Percentiles rank a stretch among this genome's conserved stretches.
Evolutionary conservation across 2,113 vertebrate genomes (phyloP).

Genomic region (Herpetotheres cachinnans): DNA sequence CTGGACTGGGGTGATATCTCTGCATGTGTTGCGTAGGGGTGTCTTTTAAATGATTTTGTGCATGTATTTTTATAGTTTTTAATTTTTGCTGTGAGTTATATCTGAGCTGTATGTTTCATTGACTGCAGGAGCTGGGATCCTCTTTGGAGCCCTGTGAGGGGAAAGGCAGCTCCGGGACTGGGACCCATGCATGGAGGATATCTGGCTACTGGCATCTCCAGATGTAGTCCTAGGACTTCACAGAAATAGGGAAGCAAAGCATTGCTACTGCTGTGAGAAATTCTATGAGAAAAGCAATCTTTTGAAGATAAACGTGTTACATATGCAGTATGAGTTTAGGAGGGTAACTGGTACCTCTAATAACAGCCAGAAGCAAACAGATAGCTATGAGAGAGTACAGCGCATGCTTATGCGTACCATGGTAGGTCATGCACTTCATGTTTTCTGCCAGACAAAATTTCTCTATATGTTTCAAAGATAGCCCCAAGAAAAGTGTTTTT

Average conservation of each 20-base stretch:
- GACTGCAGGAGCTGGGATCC: not conserved
- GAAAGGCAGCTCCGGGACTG: rapidly evolving
- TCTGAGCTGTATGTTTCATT: not conserved
- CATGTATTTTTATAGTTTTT: not conserved
- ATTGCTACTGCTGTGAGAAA: not conserved
- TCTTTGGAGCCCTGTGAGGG: not conserved
- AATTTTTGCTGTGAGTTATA: not conserved
- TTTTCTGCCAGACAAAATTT: conserved; percentile 7
- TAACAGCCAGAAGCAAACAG: not conserved
- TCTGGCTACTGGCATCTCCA: not conserved
- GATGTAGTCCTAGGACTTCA: not conserved
- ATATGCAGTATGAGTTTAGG: not conserved
- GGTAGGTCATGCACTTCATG: not conserved
- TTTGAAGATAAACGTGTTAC: not conserved
- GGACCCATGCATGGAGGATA: not conserved
- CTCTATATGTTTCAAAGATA: not conserved
- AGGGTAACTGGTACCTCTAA: not conserved
- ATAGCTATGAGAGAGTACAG: not conserved
- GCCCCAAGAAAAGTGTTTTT: not conserved
- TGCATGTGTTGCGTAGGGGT: not conserved
- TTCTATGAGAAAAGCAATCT: not conserved
- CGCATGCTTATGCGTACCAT: not conserved
- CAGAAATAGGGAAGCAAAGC: not conserved
- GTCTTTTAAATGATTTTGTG: not conserved
- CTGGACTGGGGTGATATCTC: rapidly evolving